These are phyloP conservation scores for Halichoeres trimaculatus DNA, from an alignment of 2,113 vertebrate species.

Conservation along the genomic window DNA sequence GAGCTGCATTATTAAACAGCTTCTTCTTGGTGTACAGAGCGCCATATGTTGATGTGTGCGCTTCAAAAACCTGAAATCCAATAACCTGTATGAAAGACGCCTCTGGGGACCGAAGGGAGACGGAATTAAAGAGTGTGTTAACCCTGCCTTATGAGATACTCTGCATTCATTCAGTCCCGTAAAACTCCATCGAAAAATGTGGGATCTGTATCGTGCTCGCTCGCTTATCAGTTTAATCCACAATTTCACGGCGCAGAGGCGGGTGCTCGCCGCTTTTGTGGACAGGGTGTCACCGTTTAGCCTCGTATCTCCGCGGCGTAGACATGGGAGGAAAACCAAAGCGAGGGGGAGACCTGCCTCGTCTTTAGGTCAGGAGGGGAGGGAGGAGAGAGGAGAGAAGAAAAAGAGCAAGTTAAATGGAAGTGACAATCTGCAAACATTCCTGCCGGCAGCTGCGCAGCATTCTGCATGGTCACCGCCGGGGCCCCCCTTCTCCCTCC, in stretches of 20 bases:
- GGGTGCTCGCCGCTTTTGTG: constrained; percentile 74
- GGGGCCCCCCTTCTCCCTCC: constrained; percentile 12
- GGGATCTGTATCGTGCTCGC: constrained; percentile 47
- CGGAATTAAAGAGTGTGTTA: constrained; percentile 56
- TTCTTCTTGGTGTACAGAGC: constrained; percentile 6
- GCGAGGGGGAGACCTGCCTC: constrained; percentile 67
- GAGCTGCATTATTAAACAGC: constrained; percentile 57
- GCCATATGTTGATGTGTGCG: constrained; percentile 49
- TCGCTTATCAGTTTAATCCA: constrained; percentile 75
- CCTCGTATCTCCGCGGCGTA: constrained; percentile 46
- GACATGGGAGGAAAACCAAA: constrained; percentile 43
- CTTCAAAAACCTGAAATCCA: constrained; percentile 45
- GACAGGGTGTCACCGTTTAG: constrained; percentile 81
- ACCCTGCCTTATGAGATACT: constrained; percentile 56
- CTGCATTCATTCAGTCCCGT: constrained; percentile 46
- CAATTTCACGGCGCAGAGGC: constrained; percentile 78
- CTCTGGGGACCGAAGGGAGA: constrained; percentile 47
- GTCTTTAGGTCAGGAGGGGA: constrained; percentile 44
- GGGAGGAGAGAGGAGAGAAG: constrained; percentile 23
- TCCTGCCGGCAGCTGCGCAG: constrained; percentile 81
- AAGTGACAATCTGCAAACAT: constrained; percentile 84
- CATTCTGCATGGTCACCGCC: constrained; percentile 75
- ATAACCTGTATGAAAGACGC: constrained; percentile 63
- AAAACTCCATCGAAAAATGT: constrained; percentile 48
- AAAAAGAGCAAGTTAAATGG: constrained; percentile 84